A percentile compares a stretch with the other conserved stretches of the same genome.
These are phyloP conservation scores for Pseudomyrmex flavicornis DNA, from an alignment of 1,140 invertebrate genomes.

Conservation along the genomic window DNA sequence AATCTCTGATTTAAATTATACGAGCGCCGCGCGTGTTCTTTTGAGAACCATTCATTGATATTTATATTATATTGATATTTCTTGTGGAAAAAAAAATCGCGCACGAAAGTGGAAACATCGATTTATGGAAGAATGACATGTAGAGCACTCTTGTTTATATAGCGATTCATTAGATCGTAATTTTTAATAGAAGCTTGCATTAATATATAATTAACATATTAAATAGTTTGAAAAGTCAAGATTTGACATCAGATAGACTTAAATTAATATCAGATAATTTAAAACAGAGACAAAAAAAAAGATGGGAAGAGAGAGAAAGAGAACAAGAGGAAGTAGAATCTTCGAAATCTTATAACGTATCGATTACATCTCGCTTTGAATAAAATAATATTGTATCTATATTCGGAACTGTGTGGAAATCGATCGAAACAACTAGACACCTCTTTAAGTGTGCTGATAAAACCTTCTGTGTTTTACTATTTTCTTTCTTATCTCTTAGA, in stretches of 20 bases:
- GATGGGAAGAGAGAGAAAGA: too few species aligned
- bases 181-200: too few species aligned
- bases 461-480: neutral
- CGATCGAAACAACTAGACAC: constrained; percentile 30
- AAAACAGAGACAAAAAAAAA: too few species aligned
- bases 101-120: neutral
- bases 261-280: neutral
- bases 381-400: constrained; percentile 42
- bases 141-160: neutral
- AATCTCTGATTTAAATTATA: constrained; percentile 30
- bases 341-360: constrained; percentile 33
- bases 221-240: constrained; percentile 7
- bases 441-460: constrained; percentile 27
- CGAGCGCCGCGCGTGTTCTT: constrained; percentile 25
- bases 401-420: constrained; percentile 16
- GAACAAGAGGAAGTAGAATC: constrained; percentile 6
- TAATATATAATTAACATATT: neutral
- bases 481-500: constrained; percentile 6
- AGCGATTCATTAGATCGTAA: neutral
- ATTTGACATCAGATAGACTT: neutral
- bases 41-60: constrained; percentile 1
- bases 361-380: constrained; percentile 35
- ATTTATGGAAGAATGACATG: neutral
- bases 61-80: too few species aligned
- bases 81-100: too few species aligned